Evolutionary conservation across 2,888 invertebrate genomes (phyloP), one percentile per base, ranked within the genome.

Genomic region (Diplolepis rosae): DNA sequence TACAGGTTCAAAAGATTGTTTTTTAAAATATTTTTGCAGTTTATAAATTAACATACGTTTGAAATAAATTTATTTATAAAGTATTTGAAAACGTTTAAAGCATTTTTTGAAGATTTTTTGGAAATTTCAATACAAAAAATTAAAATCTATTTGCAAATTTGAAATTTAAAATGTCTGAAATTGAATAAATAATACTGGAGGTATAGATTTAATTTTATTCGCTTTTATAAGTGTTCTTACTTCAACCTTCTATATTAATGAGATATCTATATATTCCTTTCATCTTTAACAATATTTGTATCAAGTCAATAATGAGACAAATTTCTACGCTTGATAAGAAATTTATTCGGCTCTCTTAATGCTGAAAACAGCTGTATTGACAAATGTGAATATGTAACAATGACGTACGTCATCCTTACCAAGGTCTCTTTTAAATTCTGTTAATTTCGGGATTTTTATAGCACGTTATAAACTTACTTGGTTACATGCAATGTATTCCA

Each of bases 361-460:
- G 24, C 35, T 61, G 9, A 27, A 61, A 61, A 13, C 61, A 61
- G 13, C 61, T 61, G 61, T 39, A 61, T 61, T 35, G 35, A 61
- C 22, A 39, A 39, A 61, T 22, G 56, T 18, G 56, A 22, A 15
- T 54, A 11, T 54, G 27, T 51, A 51, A 30, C 18, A 18, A n/a
- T 54, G 54, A 32, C 18, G 18, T 54, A 54, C 54, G 54, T 54
- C 54, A 54, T 54, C 30, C 28, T 32, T 15, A 22, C 30, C 30
- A 32, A 30, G 45, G 45, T 9, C 18, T 22, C 45, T 45, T 45
- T 42, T 45, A 18, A 18, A 15, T 45, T 45, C 18, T 45, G 18
- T 45, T 45, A 45, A 45, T 45, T 45, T 45, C 15, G 18, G 45
- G 18, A 45, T 18, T 18, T 45, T 45, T 45, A 45, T 45, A 45